A percentile compares a stretch with the other conserved stretches of the same genome.
phyloP scores from a whole-genome alignment of 2,888 invertebrate species.

The Scaptodrosophila latifasciaeformis region DNA sequence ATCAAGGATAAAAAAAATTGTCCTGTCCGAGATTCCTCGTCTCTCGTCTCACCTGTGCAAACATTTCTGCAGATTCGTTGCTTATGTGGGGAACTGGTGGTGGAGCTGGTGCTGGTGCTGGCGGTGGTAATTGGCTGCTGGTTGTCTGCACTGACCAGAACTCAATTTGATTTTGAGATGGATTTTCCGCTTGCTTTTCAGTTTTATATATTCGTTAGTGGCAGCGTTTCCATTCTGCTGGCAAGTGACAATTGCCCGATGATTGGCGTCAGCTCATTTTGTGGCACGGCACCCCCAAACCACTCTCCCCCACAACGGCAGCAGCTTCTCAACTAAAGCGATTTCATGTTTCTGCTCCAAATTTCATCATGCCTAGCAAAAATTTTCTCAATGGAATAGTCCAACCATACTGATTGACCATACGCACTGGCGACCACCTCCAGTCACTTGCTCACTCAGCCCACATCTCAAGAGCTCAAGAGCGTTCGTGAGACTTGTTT shows the following conservation, averaged over 20 bases:
- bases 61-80: slow-evolving; percentile 57
- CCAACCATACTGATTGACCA: slow-evolving; percentile 5
- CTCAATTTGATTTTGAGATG: slow-evolving; percentile 74
- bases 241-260: slow-evolving; percentile 56
- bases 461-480: slow-evolving; percentile 32
- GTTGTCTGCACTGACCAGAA: slow-evolving; percentile 71
- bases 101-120: slow-evolving; percentile 19
- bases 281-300: no score
- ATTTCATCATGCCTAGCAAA: slow-evolving; percentile 52
- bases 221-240: slow-evolving; percentile 37
- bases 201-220: slow-evolving; percentile 69
- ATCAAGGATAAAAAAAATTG: no score
- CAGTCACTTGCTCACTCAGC: slow-evolving; percentile 6
- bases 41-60: slow-evolving; percentile 74
- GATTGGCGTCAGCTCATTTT: slow-evolving; percentile 50
- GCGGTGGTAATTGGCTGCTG: slow-evolving; percentile 20
- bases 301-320: no score
- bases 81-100: no score
- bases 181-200: slow-evolving; percentile 66
- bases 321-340: slow-evolving; percentile 23
- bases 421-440: slow-evolving; percentile 1
- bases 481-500: slow-evolving; percentile 50
- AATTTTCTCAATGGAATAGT: slow-evolving; percentile 60
- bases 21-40: no score
- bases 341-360: slow-evolving; percentile 52